phyloP scores from a whole-genome alignment of 2,113 vertebrate genomes.

The Aldabrachelys gigantea region DNA sequence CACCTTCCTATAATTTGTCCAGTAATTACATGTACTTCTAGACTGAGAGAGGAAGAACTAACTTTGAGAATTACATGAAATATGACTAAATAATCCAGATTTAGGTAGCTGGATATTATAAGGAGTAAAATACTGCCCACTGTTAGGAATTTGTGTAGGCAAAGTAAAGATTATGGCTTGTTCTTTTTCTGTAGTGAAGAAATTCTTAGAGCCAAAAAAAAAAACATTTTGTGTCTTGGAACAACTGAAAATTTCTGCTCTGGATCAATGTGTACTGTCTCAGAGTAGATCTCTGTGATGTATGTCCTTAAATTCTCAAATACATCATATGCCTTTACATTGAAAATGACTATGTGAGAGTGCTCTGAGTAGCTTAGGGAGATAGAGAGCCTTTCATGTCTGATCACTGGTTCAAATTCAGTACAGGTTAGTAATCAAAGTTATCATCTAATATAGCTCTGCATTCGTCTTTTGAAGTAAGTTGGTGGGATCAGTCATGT shows the following conservation, averaged over 20 bases:
- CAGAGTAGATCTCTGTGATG: neutral
- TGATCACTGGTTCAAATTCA: neutral
- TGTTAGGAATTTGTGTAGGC: constrained; percentile 31
- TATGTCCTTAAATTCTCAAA: neutral
- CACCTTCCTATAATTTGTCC: neutral
- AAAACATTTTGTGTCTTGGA: neutral
- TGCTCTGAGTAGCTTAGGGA: neutral
- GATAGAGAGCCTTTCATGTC: neutral
- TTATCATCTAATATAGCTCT: neutral
- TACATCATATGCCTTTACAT: neutral
- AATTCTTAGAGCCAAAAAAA: neutral
- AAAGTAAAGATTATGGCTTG: constrained; percentile 54
- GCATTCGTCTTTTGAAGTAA: neutral
- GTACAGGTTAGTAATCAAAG: neutral
- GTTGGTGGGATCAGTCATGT: neutral
- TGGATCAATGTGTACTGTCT: neutral
- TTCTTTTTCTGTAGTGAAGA: neutral
- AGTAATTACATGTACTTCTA: neutral
- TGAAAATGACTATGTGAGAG: neutral
- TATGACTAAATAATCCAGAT: constrained; percentile 55
- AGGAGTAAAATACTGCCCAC: constrained; percentile 62
- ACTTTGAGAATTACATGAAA: constrained; percentile 67
- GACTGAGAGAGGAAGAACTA: neutral
- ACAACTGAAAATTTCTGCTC: neutral
- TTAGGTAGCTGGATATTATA: constrained; percentile 47